Percentiles rank a stretch among this genome's conserved stretches.
These are phyloP conservation scores for Barnardius zonarius DNA, from an alignment of 2,113 vertebrate genomes.

Conservation along the genomic window DNA sequence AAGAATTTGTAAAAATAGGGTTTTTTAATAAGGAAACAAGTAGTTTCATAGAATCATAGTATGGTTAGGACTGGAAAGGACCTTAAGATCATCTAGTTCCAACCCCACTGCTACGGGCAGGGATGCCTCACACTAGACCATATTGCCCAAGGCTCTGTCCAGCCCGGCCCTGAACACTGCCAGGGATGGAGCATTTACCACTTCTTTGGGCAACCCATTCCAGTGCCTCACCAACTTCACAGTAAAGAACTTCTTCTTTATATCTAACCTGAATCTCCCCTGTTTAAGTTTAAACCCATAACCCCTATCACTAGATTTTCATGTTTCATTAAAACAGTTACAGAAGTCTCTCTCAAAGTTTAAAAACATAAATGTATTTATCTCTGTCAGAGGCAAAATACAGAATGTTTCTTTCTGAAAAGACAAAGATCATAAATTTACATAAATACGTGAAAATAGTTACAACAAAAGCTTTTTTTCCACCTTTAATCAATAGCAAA, in stretches of 20 bases:
- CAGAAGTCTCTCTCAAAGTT: not conserved
- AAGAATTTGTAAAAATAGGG: not conserved
- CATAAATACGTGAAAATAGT: not conserved
- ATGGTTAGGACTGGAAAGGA: not conserved
- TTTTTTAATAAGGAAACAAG: not conserved
- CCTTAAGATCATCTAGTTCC: not conserved
- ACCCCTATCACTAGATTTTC: not conserved
- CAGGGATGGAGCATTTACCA: not conserved
- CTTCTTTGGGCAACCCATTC: not conserved
- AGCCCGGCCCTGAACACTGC: not conserved
- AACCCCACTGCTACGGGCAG: not conserved
- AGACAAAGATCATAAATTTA: not conserved
- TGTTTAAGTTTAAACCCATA: not conserved
- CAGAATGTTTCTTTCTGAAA: not conserved
- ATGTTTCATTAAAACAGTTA: not conserved
- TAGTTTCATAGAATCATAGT: not conserved
- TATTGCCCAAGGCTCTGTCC: not conserved
- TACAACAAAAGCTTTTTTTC: not conserved
- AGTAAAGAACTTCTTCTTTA: not conserved
- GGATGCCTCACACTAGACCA: not conserved
- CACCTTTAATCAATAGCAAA: not conserved
- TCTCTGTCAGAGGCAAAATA: not conserved
- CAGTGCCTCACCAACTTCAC: not conserved
- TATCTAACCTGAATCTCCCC: not conserved
- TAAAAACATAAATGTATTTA: not conserved